Percentiles rank a stretch among this genome's conserved stretches.
phyloP scores from a whole-genome alignment of 1,140 invertebrate species.

The Saccostrea cuccullata region DNA sequence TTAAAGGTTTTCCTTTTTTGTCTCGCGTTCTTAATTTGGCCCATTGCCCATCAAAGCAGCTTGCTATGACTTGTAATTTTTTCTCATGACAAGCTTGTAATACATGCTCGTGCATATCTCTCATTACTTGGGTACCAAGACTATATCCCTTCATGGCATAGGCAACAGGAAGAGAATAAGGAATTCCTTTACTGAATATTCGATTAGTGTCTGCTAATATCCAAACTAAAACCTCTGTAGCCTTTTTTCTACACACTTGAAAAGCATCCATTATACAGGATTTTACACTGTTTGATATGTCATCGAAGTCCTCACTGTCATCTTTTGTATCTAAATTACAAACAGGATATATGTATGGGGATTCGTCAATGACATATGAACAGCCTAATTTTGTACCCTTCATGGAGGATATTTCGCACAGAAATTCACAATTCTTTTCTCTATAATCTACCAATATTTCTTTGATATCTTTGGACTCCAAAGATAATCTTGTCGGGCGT shows the following conservation, averaged over 20 bases:
- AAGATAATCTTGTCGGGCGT: no score
- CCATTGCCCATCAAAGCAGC: no score
- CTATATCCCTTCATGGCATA: constrained; percentile 40
- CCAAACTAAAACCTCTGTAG: constrained; percentile 27
- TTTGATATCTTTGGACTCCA: no score
- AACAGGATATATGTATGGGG: no score
- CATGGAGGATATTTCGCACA: no score
- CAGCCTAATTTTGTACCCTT: no score
- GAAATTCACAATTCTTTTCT: no score
- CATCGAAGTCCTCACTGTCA: no score
- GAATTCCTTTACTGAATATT: neutral
- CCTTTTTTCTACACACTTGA: constrained; percentile 19
- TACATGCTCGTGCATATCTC: constrained; percentile 20
- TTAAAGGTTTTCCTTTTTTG: neutral
- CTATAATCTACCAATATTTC: no score
- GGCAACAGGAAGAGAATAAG: constrained; percentile 33
- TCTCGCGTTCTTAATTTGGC: no score
- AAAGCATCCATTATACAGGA: neutral
- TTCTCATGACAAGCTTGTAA: neutral
- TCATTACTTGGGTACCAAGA: neutral
- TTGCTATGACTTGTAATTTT: neutral
- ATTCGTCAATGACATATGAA: no score
- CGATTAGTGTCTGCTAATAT: constrained; percentile 24
- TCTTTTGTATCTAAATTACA: no score
- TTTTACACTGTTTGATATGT: neutral